Base-by-base conservation (phyloP, 2,113 vertebrate genomes). In the Saccopteryx leptura region DNA sequence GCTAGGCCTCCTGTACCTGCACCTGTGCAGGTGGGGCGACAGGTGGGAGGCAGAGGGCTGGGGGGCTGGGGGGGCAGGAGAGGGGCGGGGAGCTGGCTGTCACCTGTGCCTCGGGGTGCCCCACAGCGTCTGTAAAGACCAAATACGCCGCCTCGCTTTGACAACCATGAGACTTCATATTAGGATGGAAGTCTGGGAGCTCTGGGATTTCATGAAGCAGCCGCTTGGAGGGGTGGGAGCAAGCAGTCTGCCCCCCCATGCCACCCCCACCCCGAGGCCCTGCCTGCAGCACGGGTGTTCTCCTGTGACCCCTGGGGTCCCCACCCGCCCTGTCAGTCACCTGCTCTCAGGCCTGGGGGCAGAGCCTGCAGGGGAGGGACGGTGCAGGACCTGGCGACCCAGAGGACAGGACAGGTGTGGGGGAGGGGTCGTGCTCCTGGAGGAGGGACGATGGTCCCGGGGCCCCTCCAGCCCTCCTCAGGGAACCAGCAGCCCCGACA, bases 131-230 rank as follows among this genome's bases (percentile, higher is more conserved):
- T 3, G 1, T n/a, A 2, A 60, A 48, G 84, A 33, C 8, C 1
- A 3, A 7, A 31, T 14, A 4, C 39, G 82, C 66, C 4, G 0
- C 28, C 54, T 9, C 0, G 50, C 33, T 17, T 21, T 3, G 19
- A 11, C 10, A 17, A 0, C 3, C 2, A 0, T 0, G 11, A 61
- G 48, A 11, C 39, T 86, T 52, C 48, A 2, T 8, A 0, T 39
- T 24, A 39, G 39, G 39, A 39, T 39, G 39, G 50, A 54, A 9
- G 33, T 33, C 39, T 11, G 74, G 52, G 4, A 6, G n/a, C 0
- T 8, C 68, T 71, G 46, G 90, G 79, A 23, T 54, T 23, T 54
- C 9, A 24, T 19, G 0, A 2, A 19, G 54, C 54, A 52, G 26
- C 21, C 58, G 58, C 71, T 15, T 1, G 12, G 26, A 74, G 56